phyloP scores from a whole-genome alignment of 2,888 invertebrate genomes.

The Platycnemis pennipes region DNA sequence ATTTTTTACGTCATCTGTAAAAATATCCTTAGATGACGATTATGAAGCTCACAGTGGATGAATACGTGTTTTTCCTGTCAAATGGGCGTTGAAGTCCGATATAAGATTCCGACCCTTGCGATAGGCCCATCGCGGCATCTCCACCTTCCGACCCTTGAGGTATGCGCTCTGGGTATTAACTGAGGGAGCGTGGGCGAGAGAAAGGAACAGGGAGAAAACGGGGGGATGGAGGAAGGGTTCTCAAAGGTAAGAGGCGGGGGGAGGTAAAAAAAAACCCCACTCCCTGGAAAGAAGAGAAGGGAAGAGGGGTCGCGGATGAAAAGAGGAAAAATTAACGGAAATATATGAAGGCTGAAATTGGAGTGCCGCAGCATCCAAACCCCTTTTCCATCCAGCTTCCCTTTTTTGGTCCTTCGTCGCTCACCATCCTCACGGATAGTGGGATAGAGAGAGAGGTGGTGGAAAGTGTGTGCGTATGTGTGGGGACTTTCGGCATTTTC shows the following conservation, averaged over 20 bases:
- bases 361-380: background rate
- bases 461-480: background rate
- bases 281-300: background rate
- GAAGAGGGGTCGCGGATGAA: background rate
- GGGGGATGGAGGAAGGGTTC: background rate
- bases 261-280: background rate
- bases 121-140: background rate
- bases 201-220: background rate
- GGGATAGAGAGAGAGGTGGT: background rate
- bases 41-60: too few species aligned
- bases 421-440: background rate
- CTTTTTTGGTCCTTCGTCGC: background rate
- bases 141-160: background rate
- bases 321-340: background rate
- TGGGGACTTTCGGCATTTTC: slow-evolving; percentile 23
- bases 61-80: too few species aligned
- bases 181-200: background rate
- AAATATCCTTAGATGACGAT: too few species aligned
- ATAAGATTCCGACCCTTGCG: background rate
- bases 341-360: slow-evolving; percentile 17
- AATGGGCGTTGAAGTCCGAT: too few species aligned
- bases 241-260: background rate
- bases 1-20: too few species aligned
- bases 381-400: background rate
- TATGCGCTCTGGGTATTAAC: background rate